Percentiles rank a stretch among this genome's conserved stretches.
These are phyloP conservation scores for Platycheirus albimanus DNA, from an alignment of 2,888 invertebrate species.

Conservation along the genomic window DNA sequence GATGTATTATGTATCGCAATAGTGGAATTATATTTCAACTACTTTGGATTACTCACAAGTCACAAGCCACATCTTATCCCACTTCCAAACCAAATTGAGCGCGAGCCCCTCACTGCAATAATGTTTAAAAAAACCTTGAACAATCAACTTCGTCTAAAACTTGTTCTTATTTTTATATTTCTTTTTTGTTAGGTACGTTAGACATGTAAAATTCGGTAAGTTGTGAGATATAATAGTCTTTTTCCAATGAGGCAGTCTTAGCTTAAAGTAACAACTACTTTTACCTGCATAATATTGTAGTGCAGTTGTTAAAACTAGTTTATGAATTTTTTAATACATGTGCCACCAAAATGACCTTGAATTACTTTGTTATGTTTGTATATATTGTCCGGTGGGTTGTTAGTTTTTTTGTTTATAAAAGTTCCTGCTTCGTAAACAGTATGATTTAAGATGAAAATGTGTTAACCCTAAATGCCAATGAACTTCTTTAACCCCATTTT, in stretches of 20 bases:
- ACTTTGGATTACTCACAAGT: slow-evolving; percentile 55
- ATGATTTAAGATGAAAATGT: too few species aligned
- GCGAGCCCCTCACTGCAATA: slow-evolving; percentile 46
- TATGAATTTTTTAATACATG: slow-evolving; percentile 24
- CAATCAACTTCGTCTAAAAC: slow-evolving; percentile 24
- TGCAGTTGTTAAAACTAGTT: slow-evolving; percentile 48
- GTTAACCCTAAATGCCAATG: too few species aligned
- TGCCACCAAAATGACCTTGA: slow-evolving; percentile 52
- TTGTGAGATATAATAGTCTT: slow-evolving; percentile 3
- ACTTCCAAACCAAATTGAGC: slow-evolving; percentile 27
- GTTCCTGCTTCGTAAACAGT: too few species aligned
- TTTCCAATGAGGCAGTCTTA: slow-evolving; percentile 6
- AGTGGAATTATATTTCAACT: slow-evolving; percentile 54
- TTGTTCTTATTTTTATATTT: slow-evolving; percentile 3
- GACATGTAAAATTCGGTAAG: neutral
- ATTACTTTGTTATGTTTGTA: slow-evolving; percentile 34
- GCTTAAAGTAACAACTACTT: neutral
- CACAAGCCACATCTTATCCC: too few species aligned
- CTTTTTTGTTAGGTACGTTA: neutral
- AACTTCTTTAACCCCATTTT: too few species aligned
- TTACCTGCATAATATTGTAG: too few species aligned
- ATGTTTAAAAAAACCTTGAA: slow-evolving; percentile 45
- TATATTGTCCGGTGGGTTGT: too few species aligned
- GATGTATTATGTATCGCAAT: slow-evolving; percentile 41
- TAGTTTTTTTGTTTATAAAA: too few species aligned